Evolutionary conservation across 2,888 invertebrate genomes (phyloP).

Genomic region (Stegophylla sp.): DNA sequence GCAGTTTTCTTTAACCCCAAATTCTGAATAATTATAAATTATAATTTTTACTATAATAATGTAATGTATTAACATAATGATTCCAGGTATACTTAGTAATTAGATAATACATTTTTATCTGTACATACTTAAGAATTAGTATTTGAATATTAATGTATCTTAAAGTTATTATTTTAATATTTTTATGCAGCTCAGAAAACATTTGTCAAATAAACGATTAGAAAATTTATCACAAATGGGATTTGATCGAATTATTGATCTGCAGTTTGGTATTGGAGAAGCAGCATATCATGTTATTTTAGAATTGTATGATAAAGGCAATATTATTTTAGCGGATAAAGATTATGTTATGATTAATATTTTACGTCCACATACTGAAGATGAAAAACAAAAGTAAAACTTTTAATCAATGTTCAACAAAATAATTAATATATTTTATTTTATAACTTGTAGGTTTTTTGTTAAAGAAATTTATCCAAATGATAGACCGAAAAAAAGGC

Average conservation of each 20-base stretch:
- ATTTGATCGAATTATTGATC: constrained; percentile 88
- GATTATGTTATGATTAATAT: constrained; percentile 90
- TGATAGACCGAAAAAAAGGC: constrained; percentile 75
- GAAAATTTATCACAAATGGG: constrained; percentile 87
- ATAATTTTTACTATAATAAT: too few species aligned
- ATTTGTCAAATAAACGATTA: constrained; percentile 91
- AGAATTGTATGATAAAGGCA: constrained; percentile 92
- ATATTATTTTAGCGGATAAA: constrained; percentile 91
- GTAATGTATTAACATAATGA: too few species aligned
- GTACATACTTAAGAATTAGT: neutral
- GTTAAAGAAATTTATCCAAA: constrained; percentile 89
- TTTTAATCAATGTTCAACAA: constrained; percentile 2
- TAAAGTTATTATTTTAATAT: constrained; percentile 60
- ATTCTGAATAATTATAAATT: too few species aligned
- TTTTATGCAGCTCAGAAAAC: constrained; percentile 82
- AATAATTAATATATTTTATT: constrained; percentile 25
- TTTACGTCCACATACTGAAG: constrained; percentile 89
- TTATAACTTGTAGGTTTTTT: constrained; percentile 72
- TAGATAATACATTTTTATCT: neutral
- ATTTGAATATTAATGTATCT: neutral
- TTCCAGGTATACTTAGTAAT: too few species aligned
- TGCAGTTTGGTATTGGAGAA: constrained; percentile 93
- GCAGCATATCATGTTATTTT: constrained; percentile 94
- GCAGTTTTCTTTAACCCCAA: too few species aligned
- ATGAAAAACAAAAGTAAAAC: constrained; percentile 78